Base-by-base conservation (phyloP, 2,113 vertebrate species). In the Uria lomvia region DNA sequence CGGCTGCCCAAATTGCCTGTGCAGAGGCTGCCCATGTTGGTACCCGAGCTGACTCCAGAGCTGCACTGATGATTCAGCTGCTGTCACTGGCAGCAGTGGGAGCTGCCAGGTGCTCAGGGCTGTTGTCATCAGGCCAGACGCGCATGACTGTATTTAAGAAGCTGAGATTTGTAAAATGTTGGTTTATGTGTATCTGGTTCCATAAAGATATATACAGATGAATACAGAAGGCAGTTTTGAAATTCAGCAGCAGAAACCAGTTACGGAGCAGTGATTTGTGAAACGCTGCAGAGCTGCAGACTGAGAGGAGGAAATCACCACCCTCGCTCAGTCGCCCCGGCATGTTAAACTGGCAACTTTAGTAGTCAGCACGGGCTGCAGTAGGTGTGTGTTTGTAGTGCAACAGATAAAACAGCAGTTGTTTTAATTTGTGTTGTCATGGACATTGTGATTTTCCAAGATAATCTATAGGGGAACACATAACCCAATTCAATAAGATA, bases 251-350 rank as follows among this genome's bases (percentile, higher is more conserved):
- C 10, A 65, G 53, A 68, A 58, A 87, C 42, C 27, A 63, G 80
- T 34, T 42, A 65, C 0, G 0, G 50, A 85, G 66, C 71, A 43
- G 71, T 59, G 75, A 66, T 88, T 83, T 90, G 79, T 74, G 92
- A 95, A 73, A 62, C 17, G 8, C 43, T 53, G 3, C 9, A 12
- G 42, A 73, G 40, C 11, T 53, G 60, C 60, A 78, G 0, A 0
- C 52, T 42, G 63, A 68, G 76, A 63, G 53, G 47, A 67, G 14
- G 85, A 76, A 82, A 83, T 86, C 80, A 21, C 19, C 66, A 56
- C 67, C 42, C n/a, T 9, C 1, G 7, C 58, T 62, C 58, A 16
- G 30, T 32, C 12, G 3, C 38, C 14, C 45, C 0, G 0, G 32
- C 75, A 50, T 79, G 63, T 66, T 70, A 26, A 83, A 38, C 62